Base-by-base conservation (phyloP, 1,140 invertebrate species). In the Brachionus angularis region DNA sequence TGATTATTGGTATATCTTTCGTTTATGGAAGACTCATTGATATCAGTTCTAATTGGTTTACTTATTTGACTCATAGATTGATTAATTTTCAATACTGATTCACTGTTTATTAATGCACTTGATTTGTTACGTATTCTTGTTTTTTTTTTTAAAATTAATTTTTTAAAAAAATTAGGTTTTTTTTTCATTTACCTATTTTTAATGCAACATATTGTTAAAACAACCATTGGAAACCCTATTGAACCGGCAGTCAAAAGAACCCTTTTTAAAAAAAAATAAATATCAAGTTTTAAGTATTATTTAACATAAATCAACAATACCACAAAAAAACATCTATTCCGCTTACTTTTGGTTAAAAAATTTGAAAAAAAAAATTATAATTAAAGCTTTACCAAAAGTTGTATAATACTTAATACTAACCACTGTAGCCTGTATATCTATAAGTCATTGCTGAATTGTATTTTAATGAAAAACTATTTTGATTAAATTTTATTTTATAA, bases 1-100 rank as follows among this genome's bases (percentile, higher is more conserved):
- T 58, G 53, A 42, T 58, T 58, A 39, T n/a, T n/a, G n/a, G n/a
- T n/a, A n/a, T 42, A 58, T 36, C 53, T 36, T 23, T 58, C 53
- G 36, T 58, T 58, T 39, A 34, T 55, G 18, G 18, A 39, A 25
- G 53, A 39, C 12, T 58, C 33, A 3, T 39, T 33, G 10, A 21
- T 29, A 25, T 58, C 27, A 14, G 36, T 18, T 12, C 25, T 58
- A 8, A 23, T 39, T 12, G 34, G 33, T 21, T 58, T 16, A 39
- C 25, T 58, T 39, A 58, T 58, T 58, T 58, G n/a, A n/a, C n/a
- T n/a, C n/a, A n/a, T n/a, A n/a, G n/a, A n/a, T n/a, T n/a, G 34
- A 12, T 58, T 36, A 39, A 58, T 58, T 39, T 21, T 25, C 10
- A 21, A 16, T 14, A 58, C 25, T 12, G 53, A 58, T 23, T 58